A percentile compares a stretch with the other conserved stretches of the same genome.
Evolutionary conservation across 2,797 vertebrate species (phyloP).

Genomic region (Apodemus agrarius): DNA sequence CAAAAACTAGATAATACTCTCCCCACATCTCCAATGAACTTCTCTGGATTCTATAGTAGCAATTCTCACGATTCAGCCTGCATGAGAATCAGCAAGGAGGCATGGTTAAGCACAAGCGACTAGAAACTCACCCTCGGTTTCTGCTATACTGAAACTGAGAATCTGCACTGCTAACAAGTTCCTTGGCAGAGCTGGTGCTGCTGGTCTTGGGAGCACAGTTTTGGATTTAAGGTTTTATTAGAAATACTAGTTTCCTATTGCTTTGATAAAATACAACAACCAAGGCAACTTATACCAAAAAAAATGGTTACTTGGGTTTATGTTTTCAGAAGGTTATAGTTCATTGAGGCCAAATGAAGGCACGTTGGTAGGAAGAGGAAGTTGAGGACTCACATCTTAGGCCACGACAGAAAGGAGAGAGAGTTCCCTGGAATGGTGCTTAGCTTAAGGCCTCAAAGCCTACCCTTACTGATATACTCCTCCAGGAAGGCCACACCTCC

Average conservation of each 20-base stretch:
- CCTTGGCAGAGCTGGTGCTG: background rate
- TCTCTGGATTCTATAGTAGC: background rate
- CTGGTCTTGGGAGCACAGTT: background rate
- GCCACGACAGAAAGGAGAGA: background rate
- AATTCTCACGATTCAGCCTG: background rate
- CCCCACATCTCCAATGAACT: background rate
- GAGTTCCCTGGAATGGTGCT: background rate
- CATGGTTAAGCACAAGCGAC: background rate
- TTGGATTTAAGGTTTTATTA: background rate
- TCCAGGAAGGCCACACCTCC: background rate
- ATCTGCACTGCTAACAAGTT: constrained; percentile 31
- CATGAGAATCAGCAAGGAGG: background rate
- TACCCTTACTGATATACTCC: background rate
- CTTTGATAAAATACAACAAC: background rate
- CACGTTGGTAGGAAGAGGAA: background rate
- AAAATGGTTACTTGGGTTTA: background rate
- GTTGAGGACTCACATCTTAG: background rate
- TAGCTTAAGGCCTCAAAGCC: background rate
- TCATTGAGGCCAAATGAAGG: background rate
- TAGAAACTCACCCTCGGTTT: background rate
- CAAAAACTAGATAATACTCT: constrained; percentile 18
- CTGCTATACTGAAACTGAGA: background rate
- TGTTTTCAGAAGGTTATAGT: background rate
- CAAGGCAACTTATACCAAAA: background rate
- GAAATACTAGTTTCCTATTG: background rate